Percentiles rank a stretch among this genome's conserved stretches.
Conservation (phyloP, 2,113 vertebrate genomes). For the Todiramphus chloris region DNA sequence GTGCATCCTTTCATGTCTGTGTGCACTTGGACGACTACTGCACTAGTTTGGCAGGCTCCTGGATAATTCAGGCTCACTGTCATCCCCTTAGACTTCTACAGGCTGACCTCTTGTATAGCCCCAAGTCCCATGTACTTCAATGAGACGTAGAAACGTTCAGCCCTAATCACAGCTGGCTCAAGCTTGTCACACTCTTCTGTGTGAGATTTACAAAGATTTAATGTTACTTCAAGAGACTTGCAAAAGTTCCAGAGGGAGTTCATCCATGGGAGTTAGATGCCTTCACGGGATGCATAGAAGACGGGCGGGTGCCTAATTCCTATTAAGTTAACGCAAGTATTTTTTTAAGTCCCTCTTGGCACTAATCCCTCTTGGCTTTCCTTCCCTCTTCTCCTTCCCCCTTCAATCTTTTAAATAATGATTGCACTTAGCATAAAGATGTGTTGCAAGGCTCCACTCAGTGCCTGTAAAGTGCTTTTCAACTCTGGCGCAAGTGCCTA, state of each 20-base stretch:
- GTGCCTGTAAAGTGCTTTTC: slow-evolving; percentile 46
- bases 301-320: background rate
- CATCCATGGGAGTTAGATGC: background rate
- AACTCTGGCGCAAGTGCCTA: background rate
- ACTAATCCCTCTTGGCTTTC: slow-evolving; percentile 34
- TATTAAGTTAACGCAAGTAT: background rate
- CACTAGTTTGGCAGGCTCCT: background rate
- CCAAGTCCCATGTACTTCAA: background rate
- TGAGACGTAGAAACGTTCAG: background rate
- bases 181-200: background rate
- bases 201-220: background rate
- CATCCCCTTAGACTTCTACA: background rate
- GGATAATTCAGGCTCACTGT: background rate
- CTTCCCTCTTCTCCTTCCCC: background rate
- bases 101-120: background rate
- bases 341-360: slow-evolving; percentile 13
- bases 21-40: background rate
- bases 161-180: background rate
- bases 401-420: slow-evolving; percentile 45
- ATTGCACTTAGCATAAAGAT: slow-evolving; percentile 20
- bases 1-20: rapidly evolving
- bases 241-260: background rate
- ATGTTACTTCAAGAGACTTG: background rate
- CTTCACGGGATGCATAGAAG: background rate
- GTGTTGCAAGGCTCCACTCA: slow-evolving; percentile 2